Base-by-base conservation (phyloP, 2,113 vertebrate genomes). In the Hepsetus odoe region DNA sequence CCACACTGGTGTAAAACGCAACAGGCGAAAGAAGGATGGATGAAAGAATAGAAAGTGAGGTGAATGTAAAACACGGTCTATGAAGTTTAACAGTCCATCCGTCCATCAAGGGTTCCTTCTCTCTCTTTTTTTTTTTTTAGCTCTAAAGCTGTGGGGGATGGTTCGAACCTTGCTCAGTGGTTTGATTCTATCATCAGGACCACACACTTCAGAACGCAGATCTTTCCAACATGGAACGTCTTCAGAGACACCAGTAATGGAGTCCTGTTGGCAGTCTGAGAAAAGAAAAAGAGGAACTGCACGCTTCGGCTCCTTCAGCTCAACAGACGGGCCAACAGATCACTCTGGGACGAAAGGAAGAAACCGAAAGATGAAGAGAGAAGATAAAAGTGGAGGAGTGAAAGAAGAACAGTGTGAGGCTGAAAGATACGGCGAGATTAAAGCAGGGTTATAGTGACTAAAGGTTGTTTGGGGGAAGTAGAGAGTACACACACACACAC, bases 11-110 rank as follows among this genome's bases (percentile, higher is more conserved):
- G 24, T 80, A 33, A 68, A 33, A 69, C 53, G 16, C 24, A 64
- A 18, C 72, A 38, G 81, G 51, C 87, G 75, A 71, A 38, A 61
- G 72, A 61, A 40, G 30, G 61, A 46, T 33, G 56, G 76, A 53
- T 58, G 28, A 69, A 68, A 35, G 72, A 58, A 64, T 59, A 80
- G 65, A 44, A 22, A 65, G 16, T 13, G 49, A 51, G 30, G 14
- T 35, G 24, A 56, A 70, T 76, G 74, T 46, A 61, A 53, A 59
- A 59, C 26, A 30, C 26, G 13, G 56, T 28, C 24, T 30, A 3
- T 14, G 4, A 13, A 59, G 13, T 59, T 13, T 62, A 5, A 30
- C 11, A 59, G 56, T 46, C 44, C 5, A 20, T 49, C 46, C 5
- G 46, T 20, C 46, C 12, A 49, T 49, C 18, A 49, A 5, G 46